phyloP scores from a whole-genome alignment of 2,113 vertebrate genomes.

The Vidua chalybeata region DNA sequence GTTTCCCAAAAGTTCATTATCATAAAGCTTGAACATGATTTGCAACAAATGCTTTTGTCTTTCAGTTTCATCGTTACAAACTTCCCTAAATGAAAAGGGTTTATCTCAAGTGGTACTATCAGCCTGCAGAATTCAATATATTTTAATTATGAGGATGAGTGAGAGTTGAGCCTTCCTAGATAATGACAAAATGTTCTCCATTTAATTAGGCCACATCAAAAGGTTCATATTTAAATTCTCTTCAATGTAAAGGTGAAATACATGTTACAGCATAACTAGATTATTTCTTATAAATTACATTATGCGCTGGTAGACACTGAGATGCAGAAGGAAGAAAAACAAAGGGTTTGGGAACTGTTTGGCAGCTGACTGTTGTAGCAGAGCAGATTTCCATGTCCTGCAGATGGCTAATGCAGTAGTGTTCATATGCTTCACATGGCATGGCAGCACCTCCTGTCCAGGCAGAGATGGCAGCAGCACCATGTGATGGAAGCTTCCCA shows the following conservation, averaged over 20 bases:
- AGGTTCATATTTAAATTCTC: constrained; percentile 9
- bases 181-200: not conserved
- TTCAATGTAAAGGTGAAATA: constrained; percentile 43
- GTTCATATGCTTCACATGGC: not conserved
- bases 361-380: not conserved
- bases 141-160: constrained; percentile 40
- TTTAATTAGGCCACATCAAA: constrained; percentile 50
- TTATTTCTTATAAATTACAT: constrained; percentile 26
- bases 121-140: not conserved
- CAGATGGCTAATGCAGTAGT: not conserved
- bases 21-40: constrained; percentile 19
- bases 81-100: not conserved
- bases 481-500: not conserved
- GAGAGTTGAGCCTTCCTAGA: constrained; percentile 19
- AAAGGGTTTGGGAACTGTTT: not conserved
- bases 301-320: not conserved
- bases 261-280: constrained; percentile 13
- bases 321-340: not conserved
- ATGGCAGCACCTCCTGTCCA: not conserved
- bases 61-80: constrained; percentile 24
- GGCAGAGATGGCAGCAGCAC: not conserved
- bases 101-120: constrained; percentile 18
- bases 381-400: not conserved
- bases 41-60: constrained; percentile 24
- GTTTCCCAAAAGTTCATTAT: not conserved